Conservation (phyloP, 2,797 vertebrate species). For the Paratrypauchen microcephalus region DNA sequence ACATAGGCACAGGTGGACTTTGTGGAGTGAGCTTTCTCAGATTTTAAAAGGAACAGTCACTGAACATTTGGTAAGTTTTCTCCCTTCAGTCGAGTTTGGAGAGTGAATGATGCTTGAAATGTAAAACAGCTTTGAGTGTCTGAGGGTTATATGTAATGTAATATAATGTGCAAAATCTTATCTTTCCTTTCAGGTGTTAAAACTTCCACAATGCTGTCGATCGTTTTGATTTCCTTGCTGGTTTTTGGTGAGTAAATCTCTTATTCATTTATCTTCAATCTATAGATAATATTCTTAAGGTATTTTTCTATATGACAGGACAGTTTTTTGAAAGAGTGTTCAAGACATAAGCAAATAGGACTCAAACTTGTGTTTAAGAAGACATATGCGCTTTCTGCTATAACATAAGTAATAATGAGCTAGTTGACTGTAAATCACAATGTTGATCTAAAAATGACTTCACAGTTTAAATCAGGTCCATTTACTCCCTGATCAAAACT, state of each 20-base stretch:
- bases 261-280: neutral
- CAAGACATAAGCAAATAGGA: too few relatives aligned
- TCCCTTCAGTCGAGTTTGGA: neutral
- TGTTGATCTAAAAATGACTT: too few relatives aligned
- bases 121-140: neutral
- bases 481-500: too few relatives aligned
- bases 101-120: neutral
- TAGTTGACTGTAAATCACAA: too few relatives aligned
- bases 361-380: too few relatives aligned
- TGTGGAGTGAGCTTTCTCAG: neutral
- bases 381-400: too few relatives aligned
- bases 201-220: constrained; percentile 35
- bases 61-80: constrained; percentile 33
- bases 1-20: neutral
- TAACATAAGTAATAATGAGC: too few relatives aligned
- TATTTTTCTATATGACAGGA: neutral
- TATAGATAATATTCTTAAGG: neutral
- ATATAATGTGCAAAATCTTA: neutral
- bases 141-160: neutral
- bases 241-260: constrained; percentile 23
- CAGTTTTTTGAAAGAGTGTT: neutral
- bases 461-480: too few relatives aligned
- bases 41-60: neutral
- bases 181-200: constrained; percentile 16
- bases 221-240: constrained; percentile 40